Percentiles rank a stretch among this genome's conserved stretches.
Evolutionary conservation across 2,888 invertebrate species (phyloP).

Genomic region (Tenodera sinensis): DNA sequence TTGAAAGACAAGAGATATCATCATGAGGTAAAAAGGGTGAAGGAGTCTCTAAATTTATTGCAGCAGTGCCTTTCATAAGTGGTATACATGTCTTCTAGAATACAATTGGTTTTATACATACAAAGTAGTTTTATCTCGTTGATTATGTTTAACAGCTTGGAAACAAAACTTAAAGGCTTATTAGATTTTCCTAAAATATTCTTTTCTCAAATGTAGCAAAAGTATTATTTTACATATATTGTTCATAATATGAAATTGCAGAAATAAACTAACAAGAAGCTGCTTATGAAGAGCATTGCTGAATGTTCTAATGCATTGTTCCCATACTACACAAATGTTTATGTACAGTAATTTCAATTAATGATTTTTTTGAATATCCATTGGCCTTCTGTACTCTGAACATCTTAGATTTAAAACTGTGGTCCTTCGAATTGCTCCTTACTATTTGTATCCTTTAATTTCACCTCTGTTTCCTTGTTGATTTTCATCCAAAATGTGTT

Average conservation of each 20-base stretch:
- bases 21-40: slow-evolving; percentile 30
- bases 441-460: slow-evolving; percentile 22
- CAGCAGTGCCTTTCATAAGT: slow-evolving; percentile 24
- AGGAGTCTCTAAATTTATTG: background rate
- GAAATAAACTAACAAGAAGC: background rate
- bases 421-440: slow-evolving; percentile 4
- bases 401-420: slow-evolving; percentile 13
- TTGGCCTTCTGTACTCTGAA: background rate
- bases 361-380: background rate
- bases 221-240: background rate
- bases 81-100: background rate
- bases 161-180: background rate
- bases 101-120: background rate
- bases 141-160: background rate
- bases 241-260: background rate
- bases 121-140: background rate
- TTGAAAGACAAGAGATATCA: slow-evolving; percentile 29
- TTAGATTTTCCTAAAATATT: background rate
- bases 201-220: background rate
- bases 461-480: slow-evolving; percentile 28
- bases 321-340: background rate
- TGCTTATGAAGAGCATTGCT: slow-evolving; percentile 22
- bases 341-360: background rate
- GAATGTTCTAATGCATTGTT: background rate
- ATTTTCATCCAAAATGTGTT: slow-evolving; percentile 33